Evolutionary conservation across 1,140 invertebrate genomes (phyloP).

Genomic region (Lordiphosa collinella): DNA sequence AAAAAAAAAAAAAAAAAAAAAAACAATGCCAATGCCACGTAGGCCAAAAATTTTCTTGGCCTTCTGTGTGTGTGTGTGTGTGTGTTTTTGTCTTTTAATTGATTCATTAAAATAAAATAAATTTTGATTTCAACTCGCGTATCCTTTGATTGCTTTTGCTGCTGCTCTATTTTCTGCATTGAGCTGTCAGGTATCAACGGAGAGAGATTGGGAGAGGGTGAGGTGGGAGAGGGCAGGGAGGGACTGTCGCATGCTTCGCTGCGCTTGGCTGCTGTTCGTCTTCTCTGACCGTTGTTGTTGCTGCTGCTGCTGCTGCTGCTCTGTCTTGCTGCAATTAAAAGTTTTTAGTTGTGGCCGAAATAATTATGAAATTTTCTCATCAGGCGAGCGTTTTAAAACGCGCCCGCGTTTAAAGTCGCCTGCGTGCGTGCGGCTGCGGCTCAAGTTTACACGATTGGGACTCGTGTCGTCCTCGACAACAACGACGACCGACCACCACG

Average conservation of each 20-base stretch:
- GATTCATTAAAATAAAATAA: constrained; percentile 58
- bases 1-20: neutral
- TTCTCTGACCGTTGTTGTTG: constrained; percentile 10
- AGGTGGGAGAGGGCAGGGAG: constrained; percentile 16
- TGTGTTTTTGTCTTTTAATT: constrained; percentile 44
- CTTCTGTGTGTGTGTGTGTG: constrained; percentile 2
- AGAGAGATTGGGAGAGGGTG: neutral
- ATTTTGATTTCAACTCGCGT: constrained; percentile 24
- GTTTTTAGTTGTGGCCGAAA: constrained; percentile 1
- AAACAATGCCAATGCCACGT: constrained; percentile 57
- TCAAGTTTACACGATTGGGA: neutral
- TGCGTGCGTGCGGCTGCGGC: constrained; percentile 9
- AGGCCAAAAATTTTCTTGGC: constrained; percentile 9
- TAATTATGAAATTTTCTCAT: constrained; percentile 17
- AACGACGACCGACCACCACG: neutral
- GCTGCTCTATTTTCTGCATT: constrained; percentile 39
- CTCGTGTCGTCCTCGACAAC: constrained; percentile 1
- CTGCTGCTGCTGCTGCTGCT: constrained; percentile 3
- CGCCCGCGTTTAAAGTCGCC: constrained; percentile 7
- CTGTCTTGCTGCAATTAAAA: constrained; percentile 37
- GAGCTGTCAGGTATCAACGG: constrained; percentile 42
- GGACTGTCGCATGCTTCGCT: constrained; percentile 53
- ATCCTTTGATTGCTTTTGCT: constrained; percentile 37
- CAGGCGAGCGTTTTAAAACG: constrained; percentile 12
- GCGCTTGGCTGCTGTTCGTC: constrained; percentile 52